A percentile compares a stretch with the other conserved stretches of the same genome.
phyloP scores from a whole-genome alignment of 2,888 invertebrate genomes.

The Ophion obscuratus region DNA sequence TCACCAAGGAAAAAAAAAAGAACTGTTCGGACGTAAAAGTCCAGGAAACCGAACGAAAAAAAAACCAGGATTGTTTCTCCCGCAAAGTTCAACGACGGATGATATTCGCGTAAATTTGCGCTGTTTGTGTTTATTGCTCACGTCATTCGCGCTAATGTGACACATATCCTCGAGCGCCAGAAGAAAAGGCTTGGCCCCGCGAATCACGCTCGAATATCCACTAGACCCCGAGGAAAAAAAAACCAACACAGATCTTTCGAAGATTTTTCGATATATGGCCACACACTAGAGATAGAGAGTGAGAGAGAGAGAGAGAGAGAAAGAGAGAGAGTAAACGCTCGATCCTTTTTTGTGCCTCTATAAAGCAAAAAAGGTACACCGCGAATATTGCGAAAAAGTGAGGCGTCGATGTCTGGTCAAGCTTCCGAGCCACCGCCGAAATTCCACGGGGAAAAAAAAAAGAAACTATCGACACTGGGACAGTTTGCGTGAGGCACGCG shows the following conservation, averaged over 20 bases:
- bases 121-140: slow-evolving; percentile 67
- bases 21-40: background rate
- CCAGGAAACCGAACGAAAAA: slow-evolving; percentile 8
- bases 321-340: background rate
- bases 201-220: slow-evolving; percentile 65
- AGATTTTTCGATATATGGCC: slow-evolving; percentile 23
- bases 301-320: background rate
- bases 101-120: slow-evolving; percentile 42
- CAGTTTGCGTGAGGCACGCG: slow-evolving; percentile 27
- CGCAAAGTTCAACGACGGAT: slow-evolving; percentile 20
- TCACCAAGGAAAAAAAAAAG: background rate
- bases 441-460: slow-evolving; percentile 17
- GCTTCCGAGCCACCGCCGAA: background rate
- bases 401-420: slow-evolving; percentile 34
- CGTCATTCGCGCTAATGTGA: slow-evolving; percentile 74
- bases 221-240: slow-evolving; percentile 30
- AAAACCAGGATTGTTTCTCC: slow-evolving; percentile 60
- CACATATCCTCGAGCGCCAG: slow-evolving; percentile 73
- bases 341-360: background rate
- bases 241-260: slow-evolving; percentile 25
- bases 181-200: slow-evolving; percentile 71
- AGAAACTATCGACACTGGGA: slow-evolving; percentile 23
- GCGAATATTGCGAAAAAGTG: slow-evolving; percentile 33
- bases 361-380: background rate
- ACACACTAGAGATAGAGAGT: background rate